Evolutionary conservation across 2,888 invertebrate species (phyloP), one percentile per base, ranked within the genome.

Genomic region (Metopia argyrocephala): DNA sequence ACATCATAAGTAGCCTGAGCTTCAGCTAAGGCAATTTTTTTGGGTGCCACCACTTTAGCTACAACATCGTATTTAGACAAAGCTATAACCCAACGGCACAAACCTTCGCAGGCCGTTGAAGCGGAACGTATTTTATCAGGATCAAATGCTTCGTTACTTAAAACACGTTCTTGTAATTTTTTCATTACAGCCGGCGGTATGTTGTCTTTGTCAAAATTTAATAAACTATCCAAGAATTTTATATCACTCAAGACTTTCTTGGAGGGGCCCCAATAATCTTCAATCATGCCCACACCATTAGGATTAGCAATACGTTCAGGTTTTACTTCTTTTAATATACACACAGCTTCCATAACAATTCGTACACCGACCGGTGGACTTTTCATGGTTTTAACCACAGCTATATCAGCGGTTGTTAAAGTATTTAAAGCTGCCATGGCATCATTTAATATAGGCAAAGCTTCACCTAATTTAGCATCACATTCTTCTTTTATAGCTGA

Each of bases 321-420:
- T 91, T 98, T 98, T 6, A 96, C 92, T 83, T 96, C 96, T 93
- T 97, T 95, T 82, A 98, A 92, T 85, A 98, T 96, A 88, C 98
- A 98, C 82, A 99, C 94, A 57, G 97, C 97, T 91, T 98, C 98
- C 97, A 98, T 96, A 3, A 98, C 96, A 25, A 97, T 91, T 86
- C 95, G 96, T 6, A 99, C 95, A 21, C 95, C 96, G 84, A 94
- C 93, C 0, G 98, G 98, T 0, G 98, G 98, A 91, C 95, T 97
- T 91, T 97, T 98, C 98, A 99, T 98, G 0, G 97, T 95, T 90
- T 97, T 98, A 50, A 99, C 96, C 82, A 97, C 94, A 3, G 97
- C 96, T 83, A 99, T 97, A 84, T 91, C 98, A 70, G 94, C 93
- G 3, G 95, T 94, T 23, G 97, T 98, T 27, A 98, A 92, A 0